These are phyloP conservation scores for Chlorocebus sabaeus DNA, from an alignment of 2,113 vertebrate species.

Conservation along the genomic window DNA sequence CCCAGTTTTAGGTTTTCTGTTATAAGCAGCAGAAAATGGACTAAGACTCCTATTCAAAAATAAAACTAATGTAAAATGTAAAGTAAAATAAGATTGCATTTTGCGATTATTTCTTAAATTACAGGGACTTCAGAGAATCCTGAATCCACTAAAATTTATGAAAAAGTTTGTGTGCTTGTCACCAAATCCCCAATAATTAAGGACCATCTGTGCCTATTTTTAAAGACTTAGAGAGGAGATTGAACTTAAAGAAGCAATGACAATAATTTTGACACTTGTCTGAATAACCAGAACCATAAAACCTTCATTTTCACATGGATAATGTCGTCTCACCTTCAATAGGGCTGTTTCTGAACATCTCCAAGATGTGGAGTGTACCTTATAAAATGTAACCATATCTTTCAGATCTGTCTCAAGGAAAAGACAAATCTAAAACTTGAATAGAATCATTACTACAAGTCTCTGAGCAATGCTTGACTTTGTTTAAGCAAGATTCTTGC, in stretches of 20 bases:
- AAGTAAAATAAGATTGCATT: not conserved
- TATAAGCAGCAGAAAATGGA: not conserved
- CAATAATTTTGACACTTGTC: not conserved
- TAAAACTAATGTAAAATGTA: not conserved
- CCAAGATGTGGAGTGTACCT: not conserved
- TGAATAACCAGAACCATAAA: not conserved
- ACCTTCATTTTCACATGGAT: not conserved
- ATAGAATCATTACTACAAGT: not conserved
- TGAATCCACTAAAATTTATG: not conserved
- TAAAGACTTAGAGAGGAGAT: not conserved
- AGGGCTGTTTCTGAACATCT: not conserved
- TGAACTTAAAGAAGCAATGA: not conserved
- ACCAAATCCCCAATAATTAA: not conserved
- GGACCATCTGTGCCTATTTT: not conserved
- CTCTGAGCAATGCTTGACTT: not conserved
- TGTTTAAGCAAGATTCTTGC: not conserved
- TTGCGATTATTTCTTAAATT: slow-evolving; percentile 5
- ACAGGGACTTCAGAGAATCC: not conserved
- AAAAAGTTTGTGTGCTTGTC: not conserved
- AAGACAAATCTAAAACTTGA: slow-evolving; percentile 2
- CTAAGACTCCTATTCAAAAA: not conserved
- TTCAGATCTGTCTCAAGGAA: not conserved
- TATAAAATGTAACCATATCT: not conserved
- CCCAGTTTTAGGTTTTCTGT: not conserved
- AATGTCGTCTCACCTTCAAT: not conserved